Evolutionary conservation across 2,113 vertebrate genomes (phyloP).

Genomic region (Cnemophilus loriae): DNA sequence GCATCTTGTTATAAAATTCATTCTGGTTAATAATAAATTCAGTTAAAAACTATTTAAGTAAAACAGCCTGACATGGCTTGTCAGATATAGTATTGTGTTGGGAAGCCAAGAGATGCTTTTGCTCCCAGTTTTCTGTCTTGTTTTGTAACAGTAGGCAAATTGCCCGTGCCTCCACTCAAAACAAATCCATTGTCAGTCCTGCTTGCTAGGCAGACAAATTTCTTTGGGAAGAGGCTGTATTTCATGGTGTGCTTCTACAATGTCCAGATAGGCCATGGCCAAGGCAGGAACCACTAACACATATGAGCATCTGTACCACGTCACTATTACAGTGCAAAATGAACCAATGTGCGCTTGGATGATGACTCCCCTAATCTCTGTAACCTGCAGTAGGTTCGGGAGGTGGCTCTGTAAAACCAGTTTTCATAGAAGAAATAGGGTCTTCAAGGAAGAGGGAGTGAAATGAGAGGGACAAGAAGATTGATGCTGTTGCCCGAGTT

Average conservation of each 20-base stretch:
- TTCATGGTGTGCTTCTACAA: not conserved
- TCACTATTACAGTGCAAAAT: not conserved
- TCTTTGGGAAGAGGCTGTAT: not conserved
- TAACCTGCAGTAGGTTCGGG: not conserved
- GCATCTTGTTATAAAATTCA: not conserved
- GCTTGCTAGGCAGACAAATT: not conserved
- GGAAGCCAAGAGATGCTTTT: not conserved
- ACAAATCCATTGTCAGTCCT: not conserved
- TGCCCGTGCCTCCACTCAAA: not conserved
- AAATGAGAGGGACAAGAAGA: not conserved
- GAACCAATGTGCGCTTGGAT: not conserved
- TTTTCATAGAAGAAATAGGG: not conserved
- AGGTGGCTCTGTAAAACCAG: not conserved
- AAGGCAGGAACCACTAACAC: rapidly evolving
- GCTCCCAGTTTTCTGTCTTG: not conserved
- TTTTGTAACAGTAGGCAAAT: not conserved
- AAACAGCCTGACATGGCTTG: not conserved
- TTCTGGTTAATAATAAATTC: not conserved
- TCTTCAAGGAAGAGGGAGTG: not conserved
- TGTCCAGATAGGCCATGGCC: not conserved
- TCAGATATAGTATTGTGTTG: not conserved
- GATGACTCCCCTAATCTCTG: not conserved
- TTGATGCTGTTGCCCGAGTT: not conserved
- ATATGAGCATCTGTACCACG: not conserved
- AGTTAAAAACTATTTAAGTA: not conserved